A percentile compares a stretch with the other conserved stretches of the same genome.
These are phyloP conservation scores for Macquaria ambigua DNA, from an alignment of 2,113 vertebrate genomes.

Conservation along the genomic window DNA sequence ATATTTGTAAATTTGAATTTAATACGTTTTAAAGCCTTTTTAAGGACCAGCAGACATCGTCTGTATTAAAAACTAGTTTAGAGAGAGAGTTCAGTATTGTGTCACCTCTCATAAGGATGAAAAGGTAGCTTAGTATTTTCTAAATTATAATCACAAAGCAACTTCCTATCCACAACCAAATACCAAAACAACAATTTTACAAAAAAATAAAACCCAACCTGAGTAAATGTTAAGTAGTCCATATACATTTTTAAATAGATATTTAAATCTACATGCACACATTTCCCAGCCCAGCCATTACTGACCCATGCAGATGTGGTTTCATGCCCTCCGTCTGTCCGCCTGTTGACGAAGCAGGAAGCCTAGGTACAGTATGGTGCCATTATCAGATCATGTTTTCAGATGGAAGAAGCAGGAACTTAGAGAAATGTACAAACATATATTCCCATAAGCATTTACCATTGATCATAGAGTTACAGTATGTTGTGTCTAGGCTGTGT, in stretches of 20 bases:
- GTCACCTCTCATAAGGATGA: background rate
- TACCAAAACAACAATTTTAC: background rate
- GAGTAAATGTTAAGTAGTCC: background rate
- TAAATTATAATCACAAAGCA: background rate
- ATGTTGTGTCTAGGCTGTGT: conserved; percentile 26
- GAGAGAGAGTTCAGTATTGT: background rate
- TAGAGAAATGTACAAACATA: conserved; percentile 18
- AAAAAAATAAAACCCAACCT: background rate
- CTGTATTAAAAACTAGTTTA: no score
- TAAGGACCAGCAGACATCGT: background rate
- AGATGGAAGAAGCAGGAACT: background rate
- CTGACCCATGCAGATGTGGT: background rate
- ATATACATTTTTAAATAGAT: background rate
- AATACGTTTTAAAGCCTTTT: background rate
- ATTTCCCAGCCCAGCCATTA: background rate
- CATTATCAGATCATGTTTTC: conserved; percentile 1
- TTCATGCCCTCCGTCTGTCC: background rate
- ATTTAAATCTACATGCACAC: background rate
- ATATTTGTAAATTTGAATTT: background rate
- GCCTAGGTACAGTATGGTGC: background rate
- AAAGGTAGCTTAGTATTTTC: background rate
- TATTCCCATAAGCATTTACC: conserved; percentile 9
- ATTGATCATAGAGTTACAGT: conserved; percentile 19
- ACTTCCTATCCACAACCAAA: background rate
- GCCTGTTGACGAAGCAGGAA: background rate